Base-by-base conservation (phyloP, 2,113 vertebrate species). In the Nibea albiflora region DNA sequence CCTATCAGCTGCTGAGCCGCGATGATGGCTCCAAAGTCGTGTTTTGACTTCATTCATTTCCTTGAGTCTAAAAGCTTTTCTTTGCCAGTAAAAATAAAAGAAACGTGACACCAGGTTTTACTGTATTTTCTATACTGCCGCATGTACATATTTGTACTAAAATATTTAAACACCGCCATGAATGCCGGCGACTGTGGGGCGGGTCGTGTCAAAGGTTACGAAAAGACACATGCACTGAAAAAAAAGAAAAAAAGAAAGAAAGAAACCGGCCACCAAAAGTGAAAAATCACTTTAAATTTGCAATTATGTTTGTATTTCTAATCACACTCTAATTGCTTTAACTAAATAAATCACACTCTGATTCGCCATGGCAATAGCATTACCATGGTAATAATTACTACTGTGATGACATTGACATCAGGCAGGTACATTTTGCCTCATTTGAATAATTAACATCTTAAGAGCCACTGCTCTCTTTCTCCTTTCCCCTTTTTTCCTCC, bases 251-350 rank as follows among this genome's bases (percentile, higher is more conserved):
- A 26, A 26, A 26, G 24, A 2, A 26, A 26, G 24, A 26, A 80
- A 14, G 49, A 79, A 86, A 90, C 78, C 0, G 47, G n/a, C 31
- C 53, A 19, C 46, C 72, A 47, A 80, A 80, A 65, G 61, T 65
- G 71, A 86, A 82, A 80, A 83, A 86, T 83, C 46, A 1, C 17
- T 56, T 73, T 96, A 94, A 90, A 96, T 96, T 96, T 96, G 95
- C 95, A 97, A 96, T 98, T 96, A 96, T 96, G 94, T 96, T 96
- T 97, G 94, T 95, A 96, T 96, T 97, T 95, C 95, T 97, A 98
- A 98, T 98, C 97, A 95, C 94, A 92, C 89, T 86, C 90, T 98
- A 98, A 98, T 98, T 98, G 96, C 95, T 85, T 96, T 96, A 96
- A 96, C 95, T 95, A 96, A 97, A 97, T 97, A 98, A 97, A 97